A percentile compares a stretch with the other conserved stretches of the same genome.
Conservation (phyloP, 2,888 invertebrate genomes). For the Cantharis rufa region DNA sequence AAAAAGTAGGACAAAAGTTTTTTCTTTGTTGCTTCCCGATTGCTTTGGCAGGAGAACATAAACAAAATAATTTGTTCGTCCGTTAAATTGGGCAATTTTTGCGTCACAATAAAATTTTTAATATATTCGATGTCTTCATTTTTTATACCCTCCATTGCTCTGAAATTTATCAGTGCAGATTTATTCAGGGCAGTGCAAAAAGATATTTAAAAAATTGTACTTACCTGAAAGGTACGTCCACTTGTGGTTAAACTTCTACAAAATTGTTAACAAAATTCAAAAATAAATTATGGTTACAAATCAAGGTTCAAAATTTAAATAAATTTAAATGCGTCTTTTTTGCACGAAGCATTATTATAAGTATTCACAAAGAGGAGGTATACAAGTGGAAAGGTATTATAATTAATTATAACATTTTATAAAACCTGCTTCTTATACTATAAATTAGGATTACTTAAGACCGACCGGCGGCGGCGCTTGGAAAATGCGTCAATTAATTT, state of each 20-base stretch:
- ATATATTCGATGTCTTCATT: neutral
- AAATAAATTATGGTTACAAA: neutral
- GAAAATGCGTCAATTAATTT: too few relatives aligned
- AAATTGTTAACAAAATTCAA: neutral
- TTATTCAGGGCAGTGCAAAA: too few relatives aligned
- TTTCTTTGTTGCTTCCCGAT: neutral
- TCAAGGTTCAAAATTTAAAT: neutral
- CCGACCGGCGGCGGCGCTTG: too few relatives aligned
- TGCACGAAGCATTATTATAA: too few relatives aligned
- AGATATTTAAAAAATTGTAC: too few relatives aligned
- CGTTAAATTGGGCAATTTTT: neutral
- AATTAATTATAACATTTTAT: too few relatives aligned
- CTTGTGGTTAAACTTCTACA: neutral
- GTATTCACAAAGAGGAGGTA: too few relatives aligned
- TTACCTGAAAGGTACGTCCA: too few relatives aligned
- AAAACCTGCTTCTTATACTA: too few relatives aligned
- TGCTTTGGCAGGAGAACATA: neutral
- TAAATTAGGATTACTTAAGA: too few relatives aligned
- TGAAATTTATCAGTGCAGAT: neutral
- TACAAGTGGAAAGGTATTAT: too few relatives aligned
- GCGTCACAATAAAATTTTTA: neutral
- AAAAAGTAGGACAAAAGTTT: neutral
- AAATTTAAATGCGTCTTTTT: too few relatives aligned
- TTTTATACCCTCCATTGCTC: neutral
- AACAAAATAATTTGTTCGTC: conserved; percentile 12